Percentiles rank a stretch among this genome's conserved stretches.
Evolutionary conservation across 2,797 vertebrate genomes (phyloP).

Genomic region (Streptopelia turtur): DNA sequence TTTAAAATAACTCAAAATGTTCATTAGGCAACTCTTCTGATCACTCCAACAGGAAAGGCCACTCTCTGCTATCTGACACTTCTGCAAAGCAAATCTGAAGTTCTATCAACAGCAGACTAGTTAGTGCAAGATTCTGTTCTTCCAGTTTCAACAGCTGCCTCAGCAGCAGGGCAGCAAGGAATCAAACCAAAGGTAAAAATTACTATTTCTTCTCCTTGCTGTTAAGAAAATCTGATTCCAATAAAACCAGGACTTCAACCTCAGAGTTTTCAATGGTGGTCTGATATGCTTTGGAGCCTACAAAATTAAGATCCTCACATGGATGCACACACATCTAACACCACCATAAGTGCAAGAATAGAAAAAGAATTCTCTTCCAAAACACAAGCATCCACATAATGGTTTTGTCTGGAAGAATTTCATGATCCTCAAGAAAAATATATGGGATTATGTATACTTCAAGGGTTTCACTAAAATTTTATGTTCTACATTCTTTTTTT

Average conservation of each 20-base stretch:
- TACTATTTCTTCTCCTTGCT: not conserved
- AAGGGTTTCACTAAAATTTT: not conserved
- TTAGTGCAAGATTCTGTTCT: conserved; percentile 3
- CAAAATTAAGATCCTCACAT: not conserved
- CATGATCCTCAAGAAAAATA: not conserved
- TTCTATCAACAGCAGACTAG: not conserved
- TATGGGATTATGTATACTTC: not conserved
- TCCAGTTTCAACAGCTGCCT: not conserved
- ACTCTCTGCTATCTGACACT: not conserved
- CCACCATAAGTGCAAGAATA: not conserved
- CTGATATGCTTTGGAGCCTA: not conserved
- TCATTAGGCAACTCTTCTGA: conserved; percentile 21
- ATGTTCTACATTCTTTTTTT: not conserved
- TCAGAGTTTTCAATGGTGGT: not conserved
- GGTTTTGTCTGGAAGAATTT: not conserved
- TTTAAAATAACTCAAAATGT: not conserved
- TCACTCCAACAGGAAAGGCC: conserved; percentile 19
- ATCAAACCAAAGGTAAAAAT: not conserved
- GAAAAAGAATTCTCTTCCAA: not conserved
- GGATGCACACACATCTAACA: not conserved
- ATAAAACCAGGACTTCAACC: not conserved
- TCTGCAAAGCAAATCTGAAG: not conserved
- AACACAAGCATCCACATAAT: not conserved
- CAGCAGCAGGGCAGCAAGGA: not conserved
- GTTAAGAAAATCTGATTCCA: not conserved